Base-by-base conservation (phyloP, 2,888 invertebrate genomes). In the Ctena decussata region DNA sequence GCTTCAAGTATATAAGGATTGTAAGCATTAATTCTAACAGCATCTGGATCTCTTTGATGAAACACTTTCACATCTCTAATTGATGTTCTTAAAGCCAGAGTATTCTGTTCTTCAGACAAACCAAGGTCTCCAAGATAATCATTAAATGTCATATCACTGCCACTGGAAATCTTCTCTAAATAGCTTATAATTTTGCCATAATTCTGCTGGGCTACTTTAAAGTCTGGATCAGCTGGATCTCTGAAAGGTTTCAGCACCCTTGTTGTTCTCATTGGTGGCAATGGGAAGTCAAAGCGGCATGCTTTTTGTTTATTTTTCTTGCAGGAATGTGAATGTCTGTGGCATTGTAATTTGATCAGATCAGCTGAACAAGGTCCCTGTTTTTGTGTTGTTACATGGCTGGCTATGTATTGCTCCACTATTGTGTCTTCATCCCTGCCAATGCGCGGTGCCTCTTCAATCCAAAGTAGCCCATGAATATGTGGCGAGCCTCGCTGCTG, bases 401-500 rank as follows among this genome's bases (percentile, higher is more conserved):
- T 70, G 15, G 37, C 73, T 44, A 73, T 46, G 12, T 46, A 73
- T 1, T 46, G 11, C 30, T 30, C 46, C 8, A 73, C 41, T 32
- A 21, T 24, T 46, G 5, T 32, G 44, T 46, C 73, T 27, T 5
- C 27, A 27, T 5, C 24, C 21, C n/a, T 11, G 30, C 39, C 73
- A 44, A 44, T 3, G 8, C n/a, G n/a, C 18, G 73, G 24, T 8
- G 73, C 46, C 35, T 60, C 41, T 21, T 76, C 60, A 35, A 76
- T 39, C 76, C 88, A 90, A 27, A 88, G 49, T 0, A 91, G 70
- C 6, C 71, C 53, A 76, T 91, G 90, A 32, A 89, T 81, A 71
- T 90, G 89, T 8, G 91, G 88, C 44, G 87, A 89, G 6, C 89
- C 90, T 44, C 90, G 74, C 32, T 87, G 84, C 60, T 90, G 90